Evolutionary conservation across 2,113 vertebrate species (phyloP).

Genomic region (Brienomyrus brachyistius): DNA sequence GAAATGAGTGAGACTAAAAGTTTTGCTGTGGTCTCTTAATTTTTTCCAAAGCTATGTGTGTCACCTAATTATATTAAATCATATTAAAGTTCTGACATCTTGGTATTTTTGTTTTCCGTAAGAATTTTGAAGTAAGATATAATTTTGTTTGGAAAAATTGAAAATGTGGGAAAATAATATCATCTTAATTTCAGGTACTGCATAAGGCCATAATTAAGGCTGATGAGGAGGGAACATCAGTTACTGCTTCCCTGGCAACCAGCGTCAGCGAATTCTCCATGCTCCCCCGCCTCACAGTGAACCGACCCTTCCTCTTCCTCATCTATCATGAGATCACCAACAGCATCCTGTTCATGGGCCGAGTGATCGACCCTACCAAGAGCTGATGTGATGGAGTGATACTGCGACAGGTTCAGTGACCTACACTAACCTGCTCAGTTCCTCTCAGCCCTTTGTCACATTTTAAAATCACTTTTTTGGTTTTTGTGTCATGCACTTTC

Average conservation of each 20-base stretch:
- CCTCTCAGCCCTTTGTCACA: not conserved
- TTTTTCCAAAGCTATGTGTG: not conserved
- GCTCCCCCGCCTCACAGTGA: conserved; percentile 66
- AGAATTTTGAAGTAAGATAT: not conserved
- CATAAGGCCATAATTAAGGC: conserved; percentile 67
- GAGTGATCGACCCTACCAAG: conserved; percentile 69
- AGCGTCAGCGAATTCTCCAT: conserved; percentile 49
- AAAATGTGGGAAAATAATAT: not conserved
- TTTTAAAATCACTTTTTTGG: not conserved
- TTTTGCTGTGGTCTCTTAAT: not conserved
- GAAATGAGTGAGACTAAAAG: not conserved
- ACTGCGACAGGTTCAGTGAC: not conserved
- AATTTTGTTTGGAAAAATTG: not conserved
- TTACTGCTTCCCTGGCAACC: conserved; percentile 31
- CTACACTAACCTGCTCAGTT: not conserved
- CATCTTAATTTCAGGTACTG: conserved; percentile 56
- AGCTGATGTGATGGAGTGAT: conserved; percentile 27
- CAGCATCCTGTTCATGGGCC: conserved; percentile 71
- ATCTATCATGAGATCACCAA: conserved; percentile 69
- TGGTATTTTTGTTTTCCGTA: not conserved
- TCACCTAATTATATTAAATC: not conserved
- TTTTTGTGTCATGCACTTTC: not conserved
- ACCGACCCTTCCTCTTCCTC: conserved; percentile 77
- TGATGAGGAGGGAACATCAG: conserved; percentile 63
- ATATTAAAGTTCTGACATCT: not conserved